Evolutionary conservation across 2,797 vertebrate genomes (phyloP).

Genomic region (Helarctos malayanus): DNA sequence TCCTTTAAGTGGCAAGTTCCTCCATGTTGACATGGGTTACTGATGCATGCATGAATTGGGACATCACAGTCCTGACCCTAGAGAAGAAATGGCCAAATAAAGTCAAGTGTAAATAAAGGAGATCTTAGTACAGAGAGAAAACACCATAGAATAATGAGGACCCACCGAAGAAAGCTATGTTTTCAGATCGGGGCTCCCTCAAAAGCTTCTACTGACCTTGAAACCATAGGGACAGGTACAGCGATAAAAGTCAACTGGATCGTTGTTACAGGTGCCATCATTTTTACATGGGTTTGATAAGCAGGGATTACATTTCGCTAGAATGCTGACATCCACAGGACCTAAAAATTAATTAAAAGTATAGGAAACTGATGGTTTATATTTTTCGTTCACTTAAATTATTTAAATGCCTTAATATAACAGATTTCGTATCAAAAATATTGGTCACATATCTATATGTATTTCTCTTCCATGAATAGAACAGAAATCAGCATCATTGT

Average conservation of each 20-base stretch:
- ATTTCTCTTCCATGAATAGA: not conserved
- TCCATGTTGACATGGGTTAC: constrained; percentile 95
- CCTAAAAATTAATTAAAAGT: constrained; percentile 89
- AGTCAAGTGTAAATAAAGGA: not conserved
- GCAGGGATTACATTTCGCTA: constrained; percentile 98
- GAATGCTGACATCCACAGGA: constrained; percentile 95
- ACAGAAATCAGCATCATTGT: not conserved
- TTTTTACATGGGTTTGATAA: constrained; percentile 98
- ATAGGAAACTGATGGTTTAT: constrained; percentile 62
- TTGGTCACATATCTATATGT: not conserved
- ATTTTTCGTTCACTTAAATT: constrained; percentile 16
- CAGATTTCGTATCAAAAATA: not conserved
- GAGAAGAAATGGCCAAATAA: constrained; percentile 57
- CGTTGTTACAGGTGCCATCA: constrained; percentile 96
- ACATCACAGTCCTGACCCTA: constrained; percentile 97
- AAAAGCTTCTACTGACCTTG: constrained; percentile 91
- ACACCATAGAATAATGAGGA: not conserved
- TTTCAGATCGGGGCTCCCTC: not conserved
- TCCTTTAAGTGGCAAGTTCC: constrained; percentile 98
- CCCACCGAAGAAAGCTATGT: not conserved
- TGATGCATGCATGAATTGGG: constrained; percentile 97
- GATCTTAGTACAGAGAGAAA: not conserved
- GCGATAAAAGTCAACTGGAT: constrained; percentile 97
- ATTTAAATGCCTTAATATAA: not conserved
- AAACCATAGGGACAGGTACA: constrained; percentile 98